phyloP scores from a whole-genome alignment of 2,888 invertebrate species.

The Epistrophe grossulariae region DNA sequence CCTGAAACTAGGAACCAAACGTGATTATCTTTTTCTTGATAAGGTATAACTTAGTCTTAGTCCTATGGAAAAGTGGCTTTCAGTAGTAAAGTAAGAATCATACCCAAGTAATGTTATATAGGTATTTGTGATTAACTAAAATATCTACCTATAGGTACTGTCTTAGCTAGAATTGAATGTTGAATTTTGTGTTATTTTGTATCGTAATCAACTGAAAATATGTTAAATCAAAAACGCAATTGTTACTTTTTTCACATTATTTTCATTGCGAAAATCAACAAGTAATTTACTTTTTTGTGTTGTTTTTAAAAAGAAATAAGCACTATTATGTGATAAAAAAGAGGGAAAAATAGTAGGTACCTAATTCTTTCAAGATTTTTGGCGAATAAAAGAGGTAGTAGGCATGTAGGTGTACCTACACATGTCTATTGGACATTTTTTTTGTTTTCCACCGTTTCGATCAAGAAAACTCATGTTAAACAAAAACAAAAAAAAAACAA shows the following conservation, averaged over 20 bases:
- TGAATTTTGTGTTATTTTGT: background rate
- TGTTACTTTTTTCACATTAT: background rate
- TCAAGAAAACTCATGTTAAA: conserved; percentile 36
- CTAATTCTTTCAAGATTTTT: background rate
- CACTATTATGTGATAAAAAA: background rate
- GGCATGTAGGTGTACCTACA: conserved; percentile 12
- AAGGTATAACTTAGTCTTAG: background rate
- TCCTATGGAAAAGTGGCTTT: background rate
- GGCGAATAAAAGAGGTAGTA: background rate
- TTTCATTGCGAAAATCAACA: conserved; percentile 1
- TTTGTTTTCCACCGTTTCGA: background rate
- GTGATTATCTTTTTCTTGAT: background rate
- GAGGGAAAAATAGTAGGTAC: background rate
- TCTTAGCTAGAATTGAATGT: background rate
- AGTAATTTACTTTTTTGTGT: background rate
- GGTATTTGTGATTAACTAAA: background rate
- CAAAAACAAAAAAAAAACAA: conserved; percentile 50
- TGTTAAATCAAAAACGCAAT: background rate
- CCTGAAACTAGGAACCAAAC: no score
- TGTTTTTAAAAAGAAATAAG: background rate
- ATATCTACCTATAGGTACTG: no score
- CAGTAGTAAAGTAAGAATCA: no score
- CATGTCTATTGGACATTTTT: conserved; percentile 12
- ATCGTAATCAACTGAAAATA: background rate
- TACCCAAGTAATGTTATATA: background rate